These are phyloP conservation scores for Hyalella azteca DNA, from an alignment of 2,888 invertebrate genomes.

Conservation along the genomic window DNA sequence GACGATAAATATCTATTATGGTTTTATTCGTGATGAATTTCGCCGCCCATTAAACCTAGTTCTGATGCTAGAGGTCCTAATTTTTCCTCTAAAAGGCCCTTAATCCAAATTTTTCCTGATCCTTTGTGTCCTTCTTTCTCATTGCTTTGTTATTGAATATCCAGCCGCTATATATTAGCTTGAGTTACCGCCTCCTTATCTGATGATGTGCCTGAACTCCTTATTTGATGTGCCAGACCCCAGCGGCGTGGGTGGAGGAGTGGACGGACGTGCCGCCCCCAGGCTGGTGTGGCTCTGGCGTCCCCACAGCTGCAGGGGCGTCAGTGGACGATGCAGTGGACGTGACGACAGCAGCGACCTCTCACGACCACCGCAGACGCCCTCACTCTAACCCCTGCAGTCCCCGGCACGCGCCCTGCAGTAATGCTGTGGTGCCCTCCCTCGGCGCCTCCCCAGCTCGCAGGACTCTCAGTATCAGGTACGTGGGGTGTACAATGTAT, in stretches of 20 bases:
- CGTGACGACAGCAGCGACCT: background rate
- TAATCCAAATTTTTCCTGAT: no score
- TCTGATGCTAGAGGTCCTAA: no score
- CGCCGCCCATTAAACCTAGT: no score
- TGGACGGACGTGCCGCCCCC: background rate
- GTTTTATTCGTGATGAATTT: no score
- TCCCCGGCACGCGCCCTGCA: background rate
- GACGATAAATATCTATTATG: no score
- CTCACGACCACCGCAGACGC: background rate
- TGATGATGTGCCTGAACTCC: no score
- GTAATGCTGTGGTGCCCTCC: background rate
- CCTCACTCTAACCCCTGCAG: slow-evolving; percentile 10
- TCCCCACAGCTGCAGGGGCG: background rate
- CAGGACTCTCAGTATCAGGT: background rate
- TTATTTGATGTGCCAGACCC: background rate
- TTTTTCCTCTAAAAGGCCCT: no score
- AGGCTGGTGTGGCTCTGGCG: background rate
- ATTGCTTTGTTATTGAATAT: no score
- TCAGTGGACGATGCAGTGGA: background rate
- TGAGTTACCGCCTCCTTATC: no score
- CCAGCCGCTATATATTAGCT: no score
- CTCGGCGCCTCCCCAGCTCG: background rate
- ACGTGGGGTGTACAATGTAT: no score
- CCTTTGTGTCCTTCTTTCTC: no score
- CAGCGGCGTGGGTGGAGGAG: slow-evolving; percentile 5